phyloP scores from a whole-genome alignment of 2,888 invertebrate species.

The Choreutis nemorana region DNA sequence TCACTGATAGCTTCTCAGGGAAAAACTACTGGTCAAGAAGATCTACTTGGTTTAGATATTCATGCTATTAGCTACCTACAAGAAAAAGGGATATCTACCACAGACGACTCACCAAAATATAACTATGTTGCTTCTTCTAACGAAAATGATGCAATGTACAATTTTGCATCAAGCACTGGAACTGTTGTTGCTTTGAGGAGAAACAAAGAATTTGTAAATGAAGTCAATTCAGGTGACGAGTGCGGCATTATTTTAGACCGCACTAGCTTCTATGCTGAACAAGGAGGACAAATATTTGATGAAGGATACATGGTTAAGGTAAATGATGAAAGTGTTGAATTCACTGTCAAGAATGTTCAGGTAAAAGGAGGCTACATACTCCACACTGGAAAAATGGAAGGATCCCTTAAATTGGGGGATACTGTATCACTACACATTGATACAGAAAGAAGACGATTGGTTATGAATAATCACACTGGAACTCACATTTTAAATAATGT shows the following conservation, averaged over 20 bases:
- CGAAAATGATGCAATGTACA: slow-evolving; percentile 76
- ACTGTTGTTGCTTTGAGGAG: slow-evolving; percentile 83
- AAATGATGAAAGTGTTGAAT: slow-evolving; percentile 86
- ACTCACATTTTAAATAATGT: slow-evolving; percentile 98
- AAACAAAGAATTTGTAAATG: slow-evolving; percentile 85
- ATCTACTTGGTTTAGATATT: slow-evolving; percentile 90
- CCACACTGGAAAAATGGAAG: slow-evolving; percentile 92
- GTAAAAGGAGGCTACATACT: slow-evolving; percentile 95
- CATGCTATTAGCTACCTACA: slow-evolving; percentile 94
- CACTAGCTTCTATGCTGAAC: slow-evolving; percentile 98
- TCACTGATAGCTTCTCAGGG: slow-evolving; percentile 91
- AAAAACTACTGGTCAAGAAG: slow-evolving; percentile 80
- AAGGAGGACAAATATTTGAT: slow-evolving; percentile 98
- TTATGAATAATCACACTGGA: slow-evolving; percentile 99
- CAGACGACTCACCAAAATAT: slow-evolving; percentile 94
- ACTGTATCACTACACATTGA: slow-evolving; percentile 83
- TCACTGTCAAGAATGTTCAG: slow-evolving; percentile 92
- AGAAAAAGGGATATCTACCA: slow-evolving; percentile 75
- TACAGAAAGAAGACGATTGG: slow-evolving; percentile 79
- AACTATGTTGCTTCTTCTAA: slow-evolving; percentile 75
- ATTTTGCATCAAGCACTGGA: slow-evolving; percentile 75
- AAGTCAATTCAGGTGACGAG: slow-evolving; percentile 83
- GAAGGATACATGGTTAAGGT: slow-evolving; percentile 89
- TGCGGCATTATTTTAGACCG: slow-evolving; percentile 91
- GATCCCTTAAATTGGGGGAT: slow-evolving; percentile 84